Evolutionary conservation across 2,888 invertebrate species (phyloP).

Genomic region (Chouioia cunea): DNA sequence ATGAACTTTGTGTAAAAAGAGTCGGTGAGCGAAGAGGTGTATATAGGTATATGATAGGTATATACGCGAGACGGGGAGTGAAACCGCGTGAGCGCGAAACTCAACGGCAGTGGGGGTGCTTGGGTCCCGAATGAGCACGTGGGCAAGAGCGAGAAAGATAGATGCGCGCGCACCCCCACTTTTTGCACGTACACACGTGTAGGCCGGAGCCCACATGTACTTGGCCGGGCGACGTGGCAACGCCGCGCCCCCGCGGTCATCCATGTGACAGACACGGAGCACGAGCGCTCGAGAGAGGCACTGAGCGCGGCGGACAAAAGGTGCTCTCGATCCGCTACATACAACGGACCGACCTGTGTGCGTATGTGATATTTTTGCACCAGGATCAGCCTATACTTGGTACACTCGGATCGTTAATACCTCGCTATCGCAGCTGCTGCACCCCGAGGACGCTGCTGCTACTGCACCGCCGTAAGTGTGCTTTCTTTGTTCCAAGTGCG

Average conservation of each 20-base stretch:
- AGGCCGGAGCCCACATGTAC: slow-evolving; percentile 15
- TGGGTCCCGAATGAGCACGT: neutral
- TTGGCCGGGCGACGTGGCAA: slow-evolving; percentile 52
- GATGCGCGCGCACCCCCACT: slow-evolving; percentile 12
- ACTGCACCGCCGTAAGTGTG: slow-evolving; percentile 3
- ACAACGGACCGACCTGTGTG: slow-evolving; percentile 2
- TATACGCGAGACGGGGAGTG: neutral
- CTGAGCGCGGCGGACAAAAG: slow-evolving; percentile 23
- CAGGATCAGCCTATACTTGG: neutral
- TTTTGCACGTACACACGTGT: slow-evolving; percentile 19
- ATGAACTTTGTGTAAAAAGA: slow-evolving; percentile 14
- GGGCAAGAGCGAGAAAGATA: neutral
- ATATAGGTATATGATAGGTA: neutral
- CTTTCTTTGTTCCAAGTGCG: too few relatives aligned
- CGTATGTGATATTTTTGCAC: too few relatives aligned
- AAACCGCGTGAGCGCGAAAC: slow-evolving; percentile 30
- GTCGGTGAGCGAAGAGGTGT: neutral
- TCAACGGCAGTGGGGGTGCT: neutral
- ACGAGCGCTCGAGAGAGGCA: slow-evolving; percentile 7
- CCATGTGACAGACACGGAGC: slow-evolving; percentile 67
- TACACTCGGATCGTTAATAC: neutral
- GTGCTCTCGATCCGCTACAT: slow-evolving; percentile 14
- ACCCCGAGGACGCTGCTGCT: neutral
- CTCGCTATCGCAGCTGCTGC: neutral
- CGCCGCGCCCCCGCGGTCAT: slow-evolving; percentile 55